phyloP scores from a whole-genome alignment of 2,888 invertebrate species.

The Drosophila picticornis region DNA sequence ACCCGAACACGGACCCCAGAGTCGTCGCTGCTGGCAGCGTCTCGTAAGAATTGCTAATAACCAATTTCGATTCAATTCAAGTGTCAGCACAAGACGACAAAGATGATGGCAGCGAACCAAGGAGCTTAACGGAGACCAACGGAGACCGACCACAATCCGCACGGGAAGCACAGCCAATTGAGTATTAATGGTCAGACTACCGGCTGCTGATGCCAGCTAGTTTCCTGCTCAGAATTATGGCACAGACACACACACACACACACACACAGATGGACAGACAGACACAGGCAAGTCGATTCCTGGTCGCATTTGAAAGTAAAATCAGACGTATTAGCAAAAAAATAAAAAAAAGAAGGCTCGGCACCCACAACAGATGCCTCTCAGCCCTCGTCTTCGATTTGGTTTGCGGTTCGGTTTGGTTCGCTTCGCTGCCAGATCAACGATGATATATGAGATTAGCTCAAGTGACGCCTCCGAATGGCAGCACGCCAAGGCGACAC shows the following conservation, averaged over 20 bases:
- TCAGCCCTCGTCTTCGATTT: neutral
- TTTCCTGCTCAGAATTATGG: slow-evolving; percentile 76
- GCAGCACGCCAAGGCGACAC: slow-evolving; percentile 77
- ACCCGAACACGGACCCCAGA: slow-evolving; percentile 23
- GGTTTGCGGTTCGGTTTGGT: slow-evolving; percentile 7
- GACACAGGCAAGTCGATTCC: slow-evolving; percentile 35
- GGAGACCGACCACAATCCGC: slow-evolving; percentile 67
- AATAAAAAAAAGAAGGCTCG: slow-evolving; percentile 41
- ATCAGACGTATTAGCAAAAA: slow-evolving; percentile 77
- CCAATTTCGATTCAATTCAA: slow-evolving; percentile 81
- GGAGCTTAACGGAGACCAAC: slow-evolving; percentile 8
- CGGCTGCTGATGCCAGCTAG: slow-evolving; percentile 75
- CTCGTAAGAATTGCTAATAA: slow-evolving; percentile 79
- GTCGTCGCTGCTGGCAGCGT: slow-evolving; percentile 45
- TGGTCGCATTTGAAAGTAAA: slow-evolving; percentile 75
- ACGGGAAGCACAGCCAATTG: slow-evolving; percentile 82
- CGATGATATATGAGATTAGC: slow-evolving; percentile 81
- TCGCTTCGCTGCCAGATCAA: slow-evolving; percentile 57
- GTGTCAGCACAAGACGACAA: slow-evolving; percentile 79
- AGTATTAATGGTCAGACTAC: slow-evolving; percentile 80
- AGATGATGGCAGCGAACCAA: slow-evolving; percentile 47
- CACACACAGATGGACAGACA: slow-evolving; percentile 11
- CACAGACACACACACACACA: slow-evolving; percentile 31
- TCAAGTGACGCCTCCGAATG: slow-evolving; percentile 69
- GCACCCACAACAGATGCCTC: slow-evolving; percentile 42